phyloP scores from a whole-genome alignment of 92 coral and sea anemone genomes.

The Porites rus region DNA sequence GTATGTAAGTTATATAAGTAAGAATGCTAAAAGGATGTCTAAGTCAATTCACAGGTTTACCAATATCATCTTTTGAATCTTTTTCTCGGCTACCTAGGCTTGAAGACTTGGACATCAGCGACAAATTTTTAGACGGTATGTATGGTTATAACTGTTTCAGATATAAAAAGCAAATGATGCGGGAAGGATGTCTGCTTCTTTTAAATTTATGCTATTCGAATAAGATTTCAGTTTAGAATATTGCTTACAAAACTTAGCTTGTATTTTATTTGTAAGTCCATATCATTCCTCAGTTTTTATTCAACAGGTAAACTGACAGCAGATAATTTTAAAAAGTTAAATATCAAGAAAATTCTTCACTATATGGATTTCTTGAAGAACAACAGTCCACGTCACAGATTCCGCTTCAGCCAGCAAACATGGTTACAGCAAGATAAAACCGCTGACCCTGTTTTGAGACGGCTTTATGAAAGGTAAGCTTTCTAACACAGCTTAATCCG shows the following conservation, averaged over 20 bases:
- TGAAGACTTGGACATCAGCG: conserved; percentile 55
- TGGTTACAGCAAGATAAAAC: conserved; percentile 90
- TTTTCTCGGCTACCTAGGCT: conserved; percentile 54
- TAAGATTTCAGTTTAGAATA: too few relatives aligned
- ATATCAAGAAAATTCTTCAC: conserved; percentile 74
- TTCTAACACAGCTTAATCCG: too few relatives aligned
- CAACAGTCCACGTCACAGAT: conserved; percentile 91
- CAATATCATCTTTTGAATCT: not conserved
- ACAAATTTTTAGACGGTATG: conserved; percentile 67
- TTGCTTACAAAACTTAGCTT: too few relatives aligned
- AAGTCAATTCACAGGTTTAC: too few relatives aligned
- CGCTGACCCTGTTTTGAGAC: conserved; percentile 77
- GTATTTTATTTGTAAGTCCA: not conserved
- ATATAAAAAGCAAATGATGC: not conserved
- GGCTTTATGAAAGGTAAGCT: conserved; percentile 78
- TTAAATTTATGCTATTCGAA: too few relatives aligned
- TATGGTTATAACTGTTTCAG: not conserved
- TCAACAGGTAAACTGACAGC: conserved; percentile 60
- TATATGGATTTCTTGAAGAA: conserved; percentile 81
- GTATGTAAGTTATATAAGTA: too few relatives aligned
- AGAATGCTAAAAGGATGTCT: too few relatives aligned
- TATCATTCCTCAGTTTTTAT: not conserved
- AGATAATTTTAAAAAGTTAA: conserved; percentile 68
- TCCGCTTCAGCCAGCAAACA: conserved; percentile 93
- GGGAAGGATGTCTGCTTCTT: too few relatives aligned